These are phyloP conservation scores for Amazona vittata DNA, from an alignment of 2,113 vertebrate genomes.

Conservation along the genomic window DNA sequence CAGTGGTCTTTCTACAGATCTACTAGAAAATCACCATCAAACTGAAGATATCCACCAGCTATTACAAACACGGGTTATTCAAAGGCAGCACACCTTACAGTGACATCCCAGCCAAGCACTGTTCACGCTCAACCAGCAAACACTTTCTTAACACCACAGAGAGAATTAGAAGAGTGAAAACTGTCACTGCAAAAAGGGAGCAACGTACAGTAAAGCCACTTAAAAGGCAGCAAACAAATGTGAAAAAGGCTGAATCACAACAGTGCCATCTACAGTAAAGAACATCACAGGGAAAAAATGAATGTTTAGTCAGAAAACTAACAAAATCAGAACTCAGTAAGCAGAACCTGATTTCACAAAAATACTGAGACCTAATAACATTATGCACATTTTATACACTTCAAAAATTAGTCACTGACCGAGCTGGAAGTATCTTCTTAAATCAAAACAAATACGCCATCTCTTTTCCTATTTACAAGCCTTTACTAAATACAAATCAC, in stretches of 20 bases:
- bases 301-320: background rate
- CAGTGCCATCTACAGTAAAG: constrained; percentile 71
- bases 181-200: constrained; percentile 70
- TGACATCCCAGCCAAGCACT: constrained; percentile 39
- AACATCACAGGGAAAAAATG: background rate
- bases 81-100: background rate
- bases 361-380: background rate
- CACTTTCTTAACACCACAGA: constrained; percentile 60
- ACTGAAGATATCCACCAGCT: background rate
- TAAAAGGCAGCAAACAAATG: constrained; percentile 76
- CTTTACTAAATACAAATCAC: background rate
- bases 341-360: background rate
- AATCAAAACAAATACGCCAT: background rate
- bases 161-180: constrained; percentile 71
- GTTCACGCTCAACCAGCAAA: constrained; percentile 74
- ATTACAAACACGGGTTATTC: constrained; percentile 29
- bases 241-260: constrained; percentile 55
- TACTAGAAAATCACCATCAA: constrained; percentile 4
- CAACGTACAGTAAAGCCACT: constrained; percentile 66
- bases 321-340: background rate
- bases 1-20: background rate
- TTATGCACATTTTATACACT: background rate
- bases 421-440: background rate
- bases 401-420: background rate
- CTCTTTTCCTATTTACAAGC: background rate